Percentiles rank a stretch among this genome's conserved stretches.
Conservation (phyloP, 2,113 vertebrate genomes). For the Marmota monax region DNA sequence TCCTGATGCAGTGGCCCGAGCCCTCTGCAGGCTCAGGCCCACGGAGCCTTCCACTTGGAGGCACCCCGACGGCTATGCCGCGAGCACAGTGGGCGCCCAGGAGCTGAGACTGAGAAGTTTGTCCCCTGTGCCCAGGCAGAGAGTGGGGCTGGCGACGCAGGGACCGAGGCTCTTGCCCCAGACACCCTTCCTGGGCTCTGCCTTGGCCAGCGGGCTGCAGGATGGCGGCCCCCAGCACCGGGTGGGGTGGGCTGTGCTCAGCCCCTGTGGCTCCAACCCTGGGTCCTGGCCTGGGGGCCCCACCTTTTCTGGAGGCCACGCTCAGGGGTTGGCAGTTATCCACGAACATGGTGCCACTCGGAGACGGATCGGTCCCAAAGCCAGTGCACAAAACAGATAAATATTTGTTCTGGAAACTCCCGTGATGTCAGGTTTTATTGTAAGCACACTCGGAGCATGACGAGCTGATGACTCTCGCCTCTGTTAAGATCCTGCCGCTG, state of each 20-base stretch:
- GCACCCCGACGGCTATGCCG: fast-evolving
- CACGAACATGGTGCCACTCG: background rate
- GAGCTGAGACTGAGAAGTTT: fast-evolving
- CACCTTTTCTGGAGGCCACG: fast-evolving
- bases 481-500: background rate
- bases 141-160: fast-evolving
- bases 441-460: constrained; percentile 17
- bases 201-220: fast-evolving
- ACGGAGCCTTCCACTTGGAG: background rate
- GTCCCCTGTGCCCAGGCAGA: too few relatives aligned
- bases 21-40: fast-evolving
- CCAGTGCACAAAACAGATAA: background rate
- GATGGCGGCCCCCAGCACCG: fast-evolving
- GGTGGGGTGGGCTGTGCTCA: fast-evolving
- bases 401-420: constrained; percentile 64
- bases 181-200: fast-evolving
- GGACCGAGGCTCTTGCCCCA: too few relatives aligned
- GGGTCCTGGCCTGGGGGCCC: background rate
- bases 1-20: fast-evolving
- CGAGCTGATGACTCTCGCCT: constrained; percentile 19
- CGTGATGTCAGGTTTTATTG: constrained; percentile 33
- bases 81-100: fast-evolving
- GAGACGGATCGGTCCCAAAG: constrained; percentile 23
- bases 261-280: background rate
- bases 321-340: background rate